Percentiles rank a stretch among this genome's conserved stretches.
Evolutionary conservation across 2,113 vertebrate species (phyloP).

Genomic region (Crotalus viridis): DNA sequence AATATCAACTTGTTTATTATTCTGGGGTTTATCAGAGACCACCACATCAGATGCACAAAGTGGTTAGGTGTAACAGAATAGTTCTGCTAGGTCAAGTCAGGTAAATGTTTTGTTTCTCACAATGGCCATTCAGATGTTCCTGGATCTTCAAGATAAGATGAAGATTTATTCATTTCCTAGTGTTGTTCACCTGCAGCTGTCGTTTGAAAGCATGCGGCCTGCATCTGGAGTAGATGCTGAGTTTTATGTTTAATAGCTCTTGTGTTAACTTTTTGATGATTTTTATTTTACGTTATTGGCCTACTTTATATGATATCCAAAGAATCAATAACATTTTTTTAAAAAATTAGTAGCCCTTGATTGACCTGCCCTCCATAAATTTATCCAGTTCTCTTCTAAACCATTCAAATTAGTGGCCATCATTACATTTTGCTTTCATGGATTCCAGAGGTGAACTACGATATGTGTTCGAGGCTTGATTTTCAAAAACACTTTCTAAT

Average conservation of each 20-base stretch:
- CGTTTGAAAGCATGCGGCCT: neutral
- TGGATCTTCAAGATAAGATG: neutral
- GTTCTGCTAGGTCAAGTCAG: neutral
- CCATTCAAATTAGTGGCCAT: neutral
- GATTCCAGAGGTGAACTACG: neutral
- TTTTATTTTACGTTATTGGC: neutral
- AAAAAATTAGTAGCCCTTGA: neutral
- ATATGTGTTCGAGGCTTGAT: neutral
- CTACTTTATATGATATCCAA: neutral
- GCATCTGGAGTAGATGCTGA: neutral
- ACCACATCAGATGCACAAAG: neutral
- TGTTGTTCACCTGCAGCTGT: neutral
- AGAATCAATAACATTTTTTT: neutral
- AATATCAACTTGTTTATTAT: neutral
- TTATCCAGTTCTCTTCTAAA: neutral
- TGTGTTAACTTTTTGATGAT: neutral
- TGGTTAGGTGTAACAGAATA: neutral
- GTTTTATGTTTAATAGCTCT: neutral
- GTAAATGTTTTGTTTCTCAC: neutral
- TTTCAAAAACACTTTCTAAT: neutral
- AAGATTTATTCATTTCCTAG: neutral
- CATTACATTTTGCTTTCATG: neutral
- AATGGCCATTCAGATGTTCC: neutral
- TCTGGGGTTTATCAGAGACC: neutral
- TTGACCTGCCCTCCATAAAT: neutral